Evolutionary conservation across 1,140 invertebrate species (phyloP).

Genomic region (Bathynomus jamesi): DNA sequence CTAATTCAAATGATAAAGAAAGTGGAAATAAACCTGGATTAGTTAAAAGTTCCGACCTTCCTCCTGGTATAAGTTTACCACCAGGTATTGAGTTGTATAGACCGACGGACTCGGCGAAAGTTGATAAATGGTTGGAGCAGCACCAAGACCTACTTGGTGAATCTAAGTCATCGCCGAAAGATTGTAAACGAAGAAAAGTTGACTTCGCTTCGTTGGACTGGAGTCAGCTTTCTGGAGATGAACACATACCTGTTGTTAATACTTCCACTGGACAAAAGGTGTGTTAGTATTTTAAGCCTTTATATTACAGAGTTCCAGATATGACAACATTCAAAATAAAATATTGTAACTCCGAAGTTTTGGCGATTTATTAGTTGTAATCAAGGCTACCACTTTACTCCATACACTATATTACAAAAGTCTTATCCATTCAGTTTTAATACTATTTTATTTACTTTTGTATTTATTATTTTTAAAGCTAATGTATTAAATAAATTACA

Average conservation of each 20-base stretch:
- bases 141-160: slow-evolving; percentile 31
- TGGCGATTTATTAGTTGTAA: too few species aligned
- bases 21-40: slow-evolving; percentile 23
- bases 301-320: too few species aligned
- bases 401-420: too few species aligned
- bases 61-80: slow-evolving; percentile 32
- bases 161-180: slow-evolving; percentile 27
- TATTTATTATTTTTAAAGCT: too few species aligned
- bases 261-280: slow-evolving; percentile 85
- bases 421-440: too few species aligned
- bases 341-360: too few species aligned
- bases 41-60: slow-evolving; percentile 32
- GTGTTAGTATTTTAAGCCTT: too few species aligned
- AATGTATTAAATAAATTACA: not conserved
- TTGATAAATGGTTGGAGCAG: slow-evolving; percentile 36
- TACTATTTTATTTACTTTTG: too few species aligned
- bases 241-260: slow-evolving; percentile 91
- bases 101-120: slow-evolving; percentile 29
- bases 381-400: too few species aligned
- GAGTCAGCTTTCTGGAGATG: slow-evolving; percentile 83
- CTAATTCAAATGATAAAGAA: slow-evolving; percentile 12
- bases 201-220: slow-evolving; percentile 64
- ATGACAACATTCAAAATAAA: too few species aligned
- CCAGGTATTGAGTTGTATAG: slow-evolving; percentile 34
- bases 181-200: slow-evolving; percentile 55